Evolutionary conservation across 2,888 invertebrate genomes (phyloP), one percentile per base, ranked within the genome.

Genomic region (Tribolium freemani): DNA sequence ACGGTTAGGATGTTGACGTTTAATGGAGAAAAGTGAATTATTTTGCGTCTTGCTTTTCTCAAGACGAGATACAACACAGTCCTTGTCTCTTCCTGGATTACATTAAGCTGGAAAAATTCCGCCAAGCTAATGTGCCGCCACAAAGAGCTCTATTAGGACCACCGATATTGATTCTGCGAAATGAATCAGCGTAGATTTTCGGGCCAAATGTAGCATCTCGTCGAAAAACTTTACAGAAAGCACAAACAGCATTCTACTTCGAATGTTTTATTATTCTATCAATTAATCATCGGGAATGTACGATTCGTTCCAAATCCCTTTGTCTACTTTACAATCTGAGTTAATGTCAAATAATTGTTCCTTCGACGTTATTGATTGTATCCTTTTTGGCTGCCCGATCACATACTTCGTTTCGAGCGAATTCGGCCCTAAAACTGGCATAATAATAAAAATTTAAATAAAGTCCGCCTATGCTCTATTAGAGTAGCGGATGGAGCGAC

Each of bases 381-480:
- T 0, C 38, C 38, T 38, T 38, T 38, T 38, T 38, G 38, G 38
- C 8, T n/a, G 1, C 1, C 48, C 2, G n/a, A 16, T 48, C 48
- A 48, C n/a, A n/a, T 9, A 6, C 38, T 38, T 38, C 8, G 8
- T n/a, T 38, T 5, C 38, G 1, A 26, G 26, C 21, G 16, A 45
- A 50, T 48, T 31, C 4, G 66, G 54, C 11, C 38, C 60, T 61
- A 61, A 64, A 53, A 38, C 38, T 11, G 51, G 54, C 53, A 16
- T 66, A 66, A 66, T 54, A 67, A 71, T 67, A 67, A 58, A 56
- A 58, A 71, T 67, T 71, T 71, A 48, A 71, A 63, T 71, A 71
- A 71, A 71, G 11, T 46, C 38, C 16, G 5, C 16, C 54, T 53
- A 66, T 58, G 45, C 66, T 10, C 38, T 6, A 20, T 30, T 20